These are phyloP conservation scores for Coluber constrictor DNA, from an alignment of 2,797 vertebrate species.

Conservation along the genomic window DNA sequence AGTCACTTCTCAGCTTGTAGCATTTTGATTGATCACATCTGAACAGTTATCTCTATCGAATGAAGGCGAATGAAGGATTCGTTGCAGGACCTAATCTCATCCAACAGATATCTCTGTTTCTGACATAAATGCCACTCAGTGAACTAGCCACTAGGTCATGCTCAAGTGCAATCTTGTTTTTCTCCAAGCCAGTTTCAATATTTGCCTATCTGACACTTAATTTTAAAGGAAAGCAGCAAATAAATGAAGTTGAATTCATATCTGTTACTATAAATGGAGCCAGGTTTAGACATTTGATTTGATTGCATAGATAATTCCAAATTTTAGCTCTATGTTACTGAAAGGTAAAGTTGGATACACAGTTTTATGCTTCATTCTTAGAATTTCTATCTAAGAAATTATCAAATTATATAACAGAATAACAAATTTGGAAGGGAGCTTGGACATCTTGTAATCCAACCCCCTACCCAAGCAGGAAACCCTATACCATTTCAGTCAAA, in stretches of 20 bases:
- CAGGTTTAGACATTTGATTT: neutral
- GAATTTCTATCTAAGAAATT: neutral
- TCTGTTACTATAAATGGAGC: neutral
- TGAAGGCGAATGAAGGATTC: neutral
- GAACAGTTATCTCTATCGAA: neutral
- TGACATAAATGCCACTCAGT: neutral
- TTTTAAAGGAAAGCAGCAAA: constrained; percentile 18
- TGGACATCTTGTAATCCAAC: neutral
- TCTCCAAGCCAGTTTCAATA: constrained; percentile 42
- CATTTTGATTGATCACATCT: neutral
- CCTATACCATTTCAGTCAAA: neutral
- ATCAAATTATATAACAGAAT: neutral
- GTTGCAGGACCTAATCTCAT: neutral
- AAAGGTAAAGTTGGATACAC: neutral
- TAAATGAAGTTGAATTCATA: constrained; percentile 3
- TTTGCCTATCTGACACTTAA: constrained; percentile 6
- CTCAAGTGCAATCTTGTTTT: constrained; percentile 70
- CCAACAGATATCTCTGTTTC: neutral
- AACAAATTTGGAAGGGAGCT: neutral
- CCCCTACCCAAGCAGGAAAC: neutral
- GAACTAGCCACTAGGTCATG: constrained; percentile 68
- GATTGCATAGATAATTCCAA: neutral
- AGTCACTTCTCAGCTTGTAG: neutral
- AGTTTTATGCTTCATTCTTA: neutral
- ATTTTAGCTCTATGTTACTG: neutral